phyloP scores from a whole-genome alignment of 2,113 vertebrate genomes.

The Tympanuchus pallidicinctus region DNA sequence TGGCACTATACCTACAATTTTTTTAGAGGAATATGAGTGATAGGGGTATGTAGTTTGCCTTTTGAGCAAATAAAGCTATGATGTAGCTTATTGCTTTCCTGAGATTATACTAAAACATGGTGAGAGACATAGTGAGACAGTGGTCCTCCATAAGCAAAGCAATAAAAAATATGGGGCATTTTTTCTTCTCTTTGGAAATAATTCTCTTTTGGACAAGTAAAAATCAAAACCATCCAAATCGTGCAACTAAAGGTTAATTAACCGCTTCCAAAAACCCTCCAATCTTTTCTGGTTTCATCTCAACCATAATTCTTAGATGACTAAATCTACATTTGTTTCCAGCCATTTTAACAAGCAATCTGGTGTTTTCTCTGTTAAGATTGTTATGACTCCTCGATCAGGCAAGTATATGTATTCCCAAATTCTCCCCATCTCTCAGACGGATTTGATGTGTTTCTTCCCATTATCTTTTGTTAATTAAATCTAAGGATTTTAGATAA shows the following conservation, averaged over 20 bases:
- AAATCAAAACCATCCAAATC: constrained; percentile 2
- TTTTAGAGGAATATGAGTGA: constrained; percentile 45
- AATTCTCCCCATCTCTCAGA: not conserved
- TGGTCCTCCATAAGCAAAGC: not conserved
- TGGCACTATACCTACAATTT: not conserved
- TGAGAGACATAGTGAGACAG: not conserved
- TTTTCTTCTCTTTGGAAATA: not conserved
- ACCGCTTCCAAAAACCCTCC: not conserved
- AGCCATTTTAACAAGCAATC: constrained; percentile 6
- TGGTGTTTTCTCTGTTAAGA: not conserved
- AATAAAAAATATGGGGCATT: not conserved
- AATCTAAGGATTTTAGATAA: not conserved
- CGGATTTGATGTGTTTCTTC: not conserved
- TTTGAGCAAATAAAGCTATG: not conserved
- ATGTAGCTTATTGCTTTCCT: constrained; percentile 4
- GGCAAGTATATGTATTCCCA: not conserved
- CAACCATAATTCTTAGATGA: not conserved
- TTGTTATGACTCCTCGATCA: not conserved
- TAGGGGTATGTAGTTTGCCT: not conserved
- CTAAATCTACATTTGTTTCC: constrained; percentile 47
- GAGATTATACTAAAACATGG: constrained; percentile 4
- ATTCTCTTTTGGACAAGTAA: not conserved
- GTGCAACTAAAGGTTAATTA: constrained; percentile 13
- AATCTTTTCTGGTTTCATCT: not conserved
- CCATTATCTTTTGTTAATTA: constrained; percentile 21